Base-by-base conservation (phyloP, 2,797 vertebrate species). In the Xiphorhynchus erythropygius region DNA sequence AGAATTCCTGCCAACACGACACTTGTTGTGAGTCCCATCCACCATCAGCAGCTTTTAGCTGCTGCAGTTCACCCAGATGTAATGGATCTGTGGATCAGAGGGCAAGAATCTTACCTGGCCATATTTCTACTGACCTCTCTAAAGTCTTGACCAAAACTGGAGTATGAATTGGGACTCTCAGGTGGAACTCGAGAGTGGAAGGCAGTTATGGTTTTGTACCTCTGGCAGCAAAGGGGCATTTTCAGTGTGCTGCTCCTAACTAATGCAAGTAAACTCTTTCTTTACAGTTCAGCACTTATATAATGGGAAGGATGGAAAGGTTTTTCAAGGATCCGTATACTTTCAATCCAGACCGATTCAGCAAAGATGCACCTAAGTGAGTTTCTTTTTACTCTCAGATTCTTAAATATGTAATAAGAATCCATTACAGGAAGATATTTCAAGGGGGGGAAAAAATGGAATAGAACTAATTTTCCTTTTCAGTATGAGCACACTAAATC, bases 271-370 rank as follows among this genome's bases (percentile, higher is more conserved):
- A 5, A 78, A 62, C 13, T 91, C 59, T 95, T 67, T 94, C 59
- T 96, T 67, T 11, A n/a, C 96, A 99, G 99, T 98, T 99, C 62
- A 98, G 60, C 97, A 94, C 96, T 27, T 99, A 98, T 0, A 37
- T 95, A 60, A 96, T 97, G 73, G 98, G 98, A 37, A 98, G 99
- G 75, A 94, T 99, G 98, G 98, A 98, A 3, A 97, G 37, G 39
- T 98, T 98, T 97, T 99, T 99, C 92, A 97, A 99, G 92, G 98
- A 99, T 88, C 98, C 99, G 1, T 82, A 98, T 83, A 98, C 32
- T 59, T 99, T 99, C 95, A 98, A 99, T 95, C 99, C 99, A 2
- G 99, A 99, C 41, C 98, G 99, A 97, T 99, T 99, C 93, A 89
- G 98, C 90, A 98, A 98, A 59, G 98, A 98, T 93, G 98, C 98